Conservation (phyloP, 2,113 vertebrate genomes). For the Meles meles region DNA sequence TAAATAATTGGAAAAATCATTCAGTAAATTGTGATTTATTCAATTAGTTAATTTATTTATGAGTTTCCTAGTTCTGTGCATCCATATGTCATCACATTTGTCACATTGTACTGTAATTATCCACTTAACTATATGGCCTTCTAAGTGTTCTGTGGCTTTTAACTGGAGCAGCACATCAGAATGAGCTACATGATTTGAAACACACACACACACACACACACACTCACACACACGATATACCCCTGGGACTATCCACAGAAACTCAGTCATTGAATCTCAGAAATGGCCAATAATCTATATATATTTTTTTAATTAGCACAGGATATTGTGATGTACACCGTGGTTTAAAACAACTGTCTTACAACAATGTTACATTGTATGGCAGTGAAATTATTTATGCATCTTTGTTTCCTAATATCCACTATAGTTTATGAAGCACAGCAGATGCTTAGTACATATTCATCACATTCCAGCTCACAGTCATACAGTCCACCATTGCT, state of each 20-base stretch:
- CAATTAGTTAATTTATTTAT: neutral
- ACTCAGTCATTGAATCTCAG: neutral
- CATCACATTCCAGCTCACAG: neutral
- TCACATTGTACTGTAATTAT: neutral
- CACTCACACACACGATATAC: rapidly evolving
- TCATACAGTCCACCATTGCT: neutral
- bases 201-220: neutral
- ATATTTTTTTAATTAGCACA: neutral
- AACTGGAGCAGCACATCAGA: neutral
- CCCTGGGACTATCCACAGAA: neutral
- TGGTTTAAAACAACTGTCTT: neutral
- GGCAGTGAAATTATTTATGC: neutral
- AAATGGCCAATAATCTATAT: neutral
- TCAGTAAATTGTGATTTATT: conserved; percentile 27
- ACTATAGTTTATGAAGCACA: neutral
- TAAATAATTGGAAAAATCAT: neutral
- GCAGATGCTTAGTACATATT: neutral
- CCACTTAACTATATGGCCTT: neutral
- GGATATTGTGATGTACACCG: neutral
- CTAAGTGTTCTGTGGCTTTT: neutral
- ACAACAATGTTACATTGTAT: neutral
- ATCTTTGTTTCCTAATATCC: neutral
- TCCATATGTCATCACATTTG: neutral
- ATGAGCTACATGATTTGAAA: neutral
- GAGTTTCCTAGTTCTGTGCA: neutral